These are phyloP conservation scores for Ischnus inquisitorius DNA, from an alignment of 2,888 invertebrate species.

Conservation along the genomic window DNA sequence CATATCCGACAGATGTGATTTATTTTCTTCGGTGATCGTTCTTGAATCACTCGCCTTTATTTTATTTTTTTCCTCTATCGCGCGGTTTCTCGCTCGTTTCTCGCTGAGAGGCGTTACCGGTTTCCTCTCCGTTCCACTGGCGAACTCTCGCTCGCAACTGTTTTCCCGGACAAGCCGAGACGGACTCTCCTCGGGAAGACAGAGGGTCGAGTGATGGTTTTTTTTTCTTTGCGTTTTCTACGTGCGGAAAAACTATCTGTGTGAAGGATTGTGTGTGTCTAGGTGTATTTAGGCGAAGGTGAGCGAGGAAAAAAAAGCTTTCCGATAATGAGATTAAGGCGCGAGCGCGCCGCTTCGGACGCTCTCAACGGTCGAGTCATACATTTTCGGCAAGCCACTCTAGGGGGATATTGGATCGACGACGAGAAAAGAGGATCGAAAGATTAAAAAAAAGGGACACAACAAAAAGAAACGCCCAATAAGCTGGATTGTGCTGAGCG, in stretches of 20 bases:
- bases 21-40: conserved; percentile 57
- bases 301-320: conserved; percentile 46
- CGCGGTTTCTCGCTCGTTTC: conserved; percentile 11
- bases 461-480: conserved; percentile 70
- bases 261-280: conserved; percentile 22
- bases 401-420: conserved; percentile 19
- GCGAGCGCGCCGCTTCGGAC: conserved; percentile 17
- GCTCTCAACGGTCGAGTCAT: conserved; percentile 64
- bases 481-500: conserved; percentile 12
- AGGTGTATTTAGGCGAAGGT: not conserved
- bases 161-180: not conserved
- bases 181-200: conserved; percentile 1
- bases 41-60: conserved; percentile 59
- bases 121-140: conserved; percentile 20
- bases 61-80: conserved; percentile 38
- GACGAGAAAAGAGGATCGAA: not conserved
- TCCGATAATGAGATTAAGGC: conserved; percentile 72
- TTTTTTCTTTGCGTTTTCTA: conserved; percentile 19
- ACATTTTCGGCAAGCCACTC: conserved; percentile 74
- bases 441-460: conserved; percentile 10
- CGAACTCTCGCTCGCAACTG: not conserved
- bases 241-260: not conserved
- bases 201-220: conserved; percentile 46
- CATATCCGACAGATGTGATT: conserved; percentile 58
- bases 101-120: conserved; percentile 24